phyloP scores from a whole-genome alignment of 2,113 vertebrate genomes.

The Clarias magur region DNA sequence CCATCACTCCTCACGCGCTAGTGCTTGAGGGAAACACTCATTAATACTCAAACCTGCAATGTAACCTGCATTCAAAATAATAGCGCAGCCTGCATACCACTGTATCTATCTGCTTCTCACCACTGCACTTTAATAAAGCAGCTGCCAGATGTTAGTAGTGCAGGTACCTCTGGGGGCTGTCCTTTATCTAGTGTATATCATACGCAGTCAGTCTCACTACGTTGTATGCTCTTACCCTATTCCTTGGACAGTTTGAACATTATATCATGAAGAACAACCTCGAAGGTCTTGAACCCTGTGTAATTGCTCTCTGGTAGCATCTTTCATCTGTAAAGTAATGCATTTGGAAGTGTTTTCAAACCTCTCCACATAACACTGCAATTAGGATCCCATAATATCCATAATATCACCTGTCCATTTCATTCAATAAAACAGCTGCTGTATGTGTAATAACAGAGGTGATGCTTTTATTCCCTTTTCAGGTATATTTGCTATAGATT shows the following conservation, averaged over 20 bases:
- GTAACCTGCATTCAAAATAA: not conserved
- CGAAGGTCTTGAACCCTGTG: not conserved
- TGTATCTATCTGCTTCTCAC: not conserved
- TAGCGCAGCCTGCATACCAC: not conserved
- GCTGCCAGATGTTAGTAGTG: not conserved
- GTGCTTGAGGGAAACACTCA: conserved; percentile 1
- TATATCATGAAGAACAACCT: not conserved
- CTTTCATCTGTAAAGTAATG: not conserved
- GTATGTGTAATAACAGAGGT: not conserved
- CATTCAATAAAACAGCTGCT: not conserved
- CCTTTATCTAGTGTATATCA: not conserved
- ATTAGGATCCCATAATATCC: not conserved
- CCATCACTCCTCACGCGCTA: not conserved
- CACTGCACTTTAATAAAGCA: not conserved
- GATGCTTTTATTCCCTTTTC: not conserved
- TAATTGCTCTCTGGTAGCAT: not conserved
- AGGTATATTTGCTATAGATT: not conserved
- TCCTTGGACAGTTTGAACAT: not conserved
- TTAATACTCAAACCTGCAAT: not conserved
- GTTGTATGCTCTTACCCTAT: not conserved
- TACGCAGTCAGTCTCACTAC: not conserved
- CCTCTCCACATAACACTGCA: not conserved
- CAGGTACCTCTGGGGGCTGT: not conserved
- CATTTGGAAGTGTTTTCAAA: not conserved
- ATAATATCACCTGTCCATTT: not conserved